phyloP scores from a whole-genome alignment of 2,888 invertebrate genomes.

The Nowickia ferox region DNA sequence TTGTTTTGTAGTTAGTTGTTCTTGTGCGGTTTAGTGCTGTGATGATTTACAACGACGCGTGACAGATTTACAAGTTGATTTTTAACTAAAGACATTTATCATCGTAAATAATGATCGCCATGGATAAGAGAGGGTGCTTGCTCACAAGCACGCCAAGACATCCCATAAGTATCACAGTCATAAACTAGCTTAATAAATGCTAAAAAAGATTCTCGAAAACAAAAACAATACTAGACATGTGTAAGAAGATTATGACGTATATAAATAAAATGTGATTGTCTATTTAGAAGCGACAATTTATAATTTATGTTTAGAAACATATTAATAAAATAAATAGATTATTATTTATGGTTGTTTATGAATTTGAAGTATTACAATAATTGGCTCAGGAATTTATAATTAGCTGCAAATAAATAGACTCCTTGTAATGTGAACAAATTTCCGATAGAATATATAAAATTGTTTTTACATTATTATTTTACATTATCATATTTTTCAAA shows the following conservation, averaged over 20 bases:
- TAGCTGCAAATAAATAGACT: neutral
- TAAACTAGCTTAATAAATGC: slow-evolving; percentile 60
- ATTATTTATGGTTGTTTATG: slow-evolving; percentile 21
- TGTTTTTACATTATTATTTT: neutral
- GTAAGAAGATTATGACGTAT: slow-evolving; percentile 42
- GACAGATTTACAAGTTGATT: slow-evolving; percentile 81
- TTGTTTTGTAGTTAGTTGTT: slow-evolving; percentile 73
- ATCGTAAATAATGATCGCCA: slow-evolving; percentile 70
- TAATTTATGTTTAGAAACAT: slow-evolving; percentile 65
- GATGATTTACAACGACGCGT: slow-evolving; percentile 81
- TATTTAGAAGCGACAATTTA: slow-evolving; percentile 61
- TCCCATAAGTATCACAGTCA: slow-evolving; percentile 52
- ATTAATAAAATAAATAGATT: slow-evolving; percentile 11
- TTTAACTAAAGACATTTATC: slow-evolving; percentile 79
- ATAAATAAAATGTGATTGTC: slow-evolving; percentile 48
- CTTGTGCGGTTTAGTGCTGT: slow-evolving; percentile 76
- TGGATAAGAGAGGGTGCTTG: slow-evolving; percentile 12
- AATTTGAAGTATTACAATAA: neutral
- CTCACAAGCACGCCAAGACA: slow-evolving; percentile 32
- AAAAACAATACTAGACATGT: neutral
- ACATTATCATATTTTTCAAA: neutral
- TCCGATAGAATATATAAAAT: neutral
- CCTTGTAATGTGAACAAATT: neutral
- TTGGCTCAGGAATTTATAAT: slow-evolving; percentile 7
- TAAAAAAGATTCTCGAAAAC: slow-evolving; percentile 27